Conservation (phyloP, 2,797 vertebrate species). For the Jordanella pulchra region DNA sequence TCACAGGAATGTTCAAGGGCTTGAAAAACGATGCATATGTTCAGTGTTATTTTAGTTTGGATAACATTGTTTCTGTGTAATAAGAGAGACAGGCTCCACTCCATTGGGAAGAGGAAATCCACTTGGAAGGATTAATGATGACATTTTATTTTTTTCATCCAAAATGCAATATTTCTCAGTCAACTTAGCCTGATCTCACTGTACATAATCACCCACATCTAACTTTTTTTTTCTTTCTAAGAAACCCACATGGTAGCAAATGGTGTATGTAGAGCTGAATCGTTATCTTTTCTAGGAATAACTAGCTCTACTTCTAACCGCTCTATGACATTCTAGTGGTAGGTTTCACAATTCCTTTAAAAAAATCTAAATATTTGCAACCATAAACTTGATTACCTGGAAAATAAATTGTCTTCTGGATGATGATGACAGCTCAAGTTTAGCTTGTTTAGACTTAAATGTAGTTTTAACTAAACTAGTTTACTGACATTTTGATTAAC, state of each 20-base stretch:
- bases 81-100: neutral
- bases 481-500: no score
- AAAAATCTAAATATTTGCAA: neutral
- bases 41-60: conserved; percentile 19
- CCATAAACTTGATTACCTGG: neutral
- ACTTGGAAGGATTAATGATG: conserved; percentile 6
- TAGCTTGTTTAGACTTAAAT: no score
- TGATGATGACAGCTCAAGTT: neutral
- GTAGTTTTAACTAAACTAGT: no score
- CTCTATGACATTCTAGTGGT: neutral
- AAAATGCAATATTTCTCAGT: neutral
- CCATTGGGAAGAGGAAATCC: conserved; percentile 1
- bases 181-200: neutral
- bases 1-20: neutral
- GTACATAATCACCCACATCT: neutral
- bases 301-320: neutral
- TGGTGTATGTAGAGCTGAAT: neutral
- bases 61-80: conserved; percentile 25
- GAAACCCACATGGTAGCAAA: neutral
- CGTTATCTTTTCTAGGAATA: conserved; percentile 5
- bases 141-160: conserved; percentile 1
- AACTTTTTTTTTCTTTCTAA: neutral
- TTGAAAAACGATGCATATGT: neutral
- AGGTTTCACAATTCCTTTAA: neutral
- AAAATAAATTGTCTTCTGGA: neutral